phyloP scores from a whole-genome alignment of 2,113 vertebrate genomes.

The Pyxicephalus adspersus region DNA sequence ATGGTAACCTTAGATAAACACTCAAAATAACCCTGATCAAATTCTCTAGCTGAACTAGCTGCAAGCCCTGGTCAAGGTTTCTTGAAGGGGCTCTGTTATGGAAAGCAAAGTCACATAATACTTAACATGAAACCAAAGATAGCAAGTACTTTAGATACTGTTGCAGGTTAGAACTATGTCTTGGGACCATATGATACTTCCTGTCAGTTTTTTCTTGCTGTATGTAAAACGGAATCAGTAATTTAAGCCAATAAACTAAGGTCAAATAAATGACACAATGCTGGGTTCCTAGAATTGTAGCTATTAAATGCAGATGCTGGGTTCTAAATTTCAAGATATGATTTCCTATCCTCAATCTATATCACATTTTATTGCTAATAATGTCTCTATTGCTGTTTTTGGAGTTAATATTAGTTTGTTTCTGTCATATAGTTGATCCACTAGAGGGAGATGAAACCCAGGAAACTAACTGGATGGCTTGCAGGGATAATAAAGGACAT shows the following conservation, averaged over 20 bases:
- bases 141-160: constrained; percentile 39
- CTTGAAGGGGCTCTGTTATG: constrained; percentile 48
- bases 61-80: constrained; percentile 47
- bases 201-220: constrained; percentile 12
- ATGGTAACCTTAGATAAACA: constrained; percentile 45
- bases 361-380: not conserved
- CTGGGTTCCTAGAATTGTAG: not conserved
- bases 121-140: constrained; percentile 50
- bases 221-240: constrained; percentile 30
- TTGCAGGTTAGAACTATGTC: constrained; percentile 53
- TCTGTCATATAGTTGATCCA: constrained; percentile 29
- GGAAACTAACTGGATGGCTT: not conserved
- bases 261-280: not conserved
- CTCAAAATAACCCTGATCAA: constrained; percentile 32
- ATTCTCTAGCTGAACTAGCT: constrained; percentile 41
- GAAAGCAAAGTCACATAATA: constrained; percentile 56
- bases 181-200: constrained; percentile 49
- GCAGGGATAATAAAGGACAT: not conserved
- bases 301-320: no score
- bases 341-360: no score
- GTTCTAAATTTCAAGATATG: no score
- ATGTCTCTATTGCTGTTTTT: not conserved
- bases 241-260: not conserved
- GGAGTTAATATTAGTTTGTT: not conserved
- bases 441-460: constrained; percentile 44